Base-by-base conservation (phyloP, 2,888 invertebrate species). In the Eilema sororculum region DNA sequence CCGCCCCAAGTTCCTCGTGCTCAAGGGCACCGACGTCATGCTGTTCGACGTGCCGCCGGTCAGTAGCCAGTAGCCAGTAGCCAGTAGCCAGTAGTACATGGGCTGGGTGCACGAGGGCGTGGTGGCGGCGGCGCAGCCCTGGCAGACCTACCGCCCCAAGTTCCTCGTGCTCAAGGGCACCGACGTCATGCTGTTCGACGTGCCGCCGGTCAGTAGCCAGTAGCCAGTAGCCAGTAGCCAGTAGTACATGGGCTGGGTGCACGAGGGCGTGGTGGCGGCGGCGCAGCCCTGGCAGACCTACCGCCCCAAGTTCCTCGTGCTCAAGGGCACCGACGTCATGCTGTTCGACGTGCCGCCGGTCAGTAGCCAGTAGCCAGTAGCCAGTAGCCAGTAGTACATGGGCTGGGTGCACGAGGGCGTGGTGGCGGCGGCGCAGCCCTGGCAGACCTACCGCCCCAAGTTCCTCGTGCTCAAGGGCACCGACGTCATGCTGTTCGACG, bases 61-160 rank as follows among this genome's bases (percentile, higher is more conserved):
- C 90, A 96, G 97, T 96, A 28, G 10, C 2, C 13, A 0, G 24
- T n/a, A n/a, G n/a, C n/a, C n/a, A n/a, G n/a, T n/a, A n/a, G n/a
- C n/a, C n/a, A n/a, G n/a, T n/a, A n/a, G n/a, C 3, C 56, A 8
- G 28, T 28, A 98, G 93, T 98, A 99, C 94, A 99, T 99, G 98
- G 98, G 99, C 62, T 99, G 99, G 99, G 98, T 99, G 69, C 98
- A 98, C 90, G 99, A 99, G 95, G 98, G 98, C 67, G 97, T 98
- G 80, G 96, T 98, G 79, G 97, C 96, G 84, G 97, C 97, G 85
- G 97, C 97, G 88, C 97, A 97, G 87, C 97, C 98, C 46, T 98
- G 98, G 98, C 98, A 98, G 92, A 97, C 97, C 84, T 99, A 99
- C 96, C 97, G 98, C 81, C 98, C 99, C 69, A 96, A 98, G 91